Evolutionary conservation across 2,888 invertebrate genomes (phyloP).

Genomic region (Lissonota sp.): DNA sequence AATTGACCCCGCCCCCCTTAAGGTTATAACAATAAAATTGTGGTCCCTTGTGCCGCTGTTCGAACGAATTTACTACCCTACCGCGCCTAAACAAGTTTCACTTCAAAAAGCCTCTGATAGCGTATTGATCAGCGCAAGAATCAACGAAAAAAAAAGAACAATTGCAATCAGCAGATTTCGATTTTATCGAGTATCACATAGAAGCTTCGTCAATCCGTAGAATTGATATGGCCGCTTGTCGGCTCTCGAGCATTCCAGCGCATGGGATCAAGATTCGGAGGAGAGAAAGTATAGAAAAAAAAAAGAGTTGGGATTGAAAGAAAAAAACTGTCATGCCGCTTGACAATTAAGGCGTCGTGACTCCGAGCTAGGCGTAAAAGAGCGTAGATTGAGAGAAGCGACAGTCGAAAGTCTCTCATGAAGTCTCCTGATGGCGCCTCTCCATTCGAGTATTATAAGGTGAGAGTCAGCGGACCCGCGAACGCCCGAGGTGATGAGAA

Average conservation of each 20-base stretch:
- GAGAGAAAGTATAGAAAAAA: conserved; percentile 17
- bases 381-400: conserved; percentile 19
- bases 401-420: conserved; percentile 58
- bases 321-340: conserved; percentile 52
- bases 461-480: conserved; percentile 48
- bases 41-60: too few species aligned
- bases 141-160: background rate
- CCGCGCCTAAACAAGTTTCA: too few species aligned
- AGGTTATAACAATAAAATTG: too few species aligned
- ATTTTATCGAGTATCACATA: background rate
- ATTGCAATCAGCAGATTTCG: background rate
- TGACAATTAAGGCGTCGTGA: conserved; percentile 55
- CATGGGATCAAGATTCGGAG: conserved; percentile 26
- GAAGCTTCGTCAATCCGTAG: conserved; percentile 12
- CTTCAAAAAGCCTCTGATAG: background rate
- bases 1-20: too few species aligned
- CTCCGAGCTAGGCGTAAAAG: background rate
- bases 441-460: conserved; percentile 57
- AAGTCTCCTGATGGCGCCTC: conserved; percentile 39
- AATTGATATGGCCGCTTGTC: too few species aligned
- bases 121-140: background rate
- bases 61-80: too few species aligned
- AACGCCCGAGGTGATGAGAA: conserved; percentile 57
- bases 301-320: conserved; percentile 28
- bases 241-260: conserved; percentile 23